Evolutionary conservation across 2,113 vertebrate genomes (phyloP).

Genomic region (Symphodus melops): DNA sequence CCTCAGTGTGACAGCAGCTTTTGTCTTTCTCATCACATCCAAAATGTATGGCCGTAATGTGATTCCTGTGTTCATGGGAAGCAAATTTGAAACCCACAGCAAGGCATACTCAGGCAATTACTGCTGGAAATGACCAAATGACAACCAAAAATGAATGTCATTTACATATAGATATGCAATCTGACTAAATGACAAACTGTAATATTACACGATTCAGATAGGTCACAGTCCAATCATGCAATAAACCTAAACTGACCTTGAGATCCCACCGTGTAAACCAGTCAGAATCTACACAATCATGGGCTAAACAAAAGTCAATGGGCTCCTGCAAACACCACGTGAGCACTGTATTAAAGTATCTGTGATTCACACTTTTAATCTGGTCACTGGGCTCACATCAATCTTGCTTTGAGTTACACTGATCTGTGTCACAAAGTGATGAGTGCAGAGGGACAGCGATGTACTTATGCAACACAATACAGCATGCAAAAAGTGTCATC

Average conservation of each 20-base stretch:
- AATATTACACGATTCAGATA: neutral
- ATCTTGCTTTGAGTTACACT: slow-evolving; percentile 52
- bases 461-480: slow-evolving; percentile 54
- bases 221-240: neutral
- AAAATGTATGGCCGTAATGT: slow-evolving; percentile 21
- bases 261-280: neutral
- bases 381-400: slow-evolving; percentile 49
- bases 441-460: slow-evolving; percentile 38
- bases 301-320: slow-evolving; percentile 13
- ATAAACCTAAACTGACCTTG: slow-evolving; percentile 18
- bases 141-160: slow-evolving; percentile 1
- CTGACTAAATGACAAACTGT: slow-evolving; percentile 2
- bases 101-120: neutral
- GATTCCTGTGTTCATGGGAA: slow-evolving; percentile 7
- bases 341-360: slow-evolving; percentile 14
- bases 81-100: slow-evolving; percentile 5
- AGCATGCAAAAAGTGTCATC: slow-evolving; percentile 56
- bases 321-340: slow-evolving; percentile 19
- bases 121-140: neutral
- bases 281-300: slow-evolving; percentile 17
- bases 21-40: neutral
- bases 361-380: slow-evolving; percentile 34
- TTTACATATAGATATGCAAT: slow-evolving; percentile 3
- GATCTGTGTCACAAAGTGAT: slow-evolving; percentile 61
- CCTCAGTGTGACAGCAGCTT: neutral